Evolutionary conservation across 2,888 invertebrate species (phyloP), one percentile per base, ranked within the genome.

Genomic region (Lepidonotus clava): DNA sequence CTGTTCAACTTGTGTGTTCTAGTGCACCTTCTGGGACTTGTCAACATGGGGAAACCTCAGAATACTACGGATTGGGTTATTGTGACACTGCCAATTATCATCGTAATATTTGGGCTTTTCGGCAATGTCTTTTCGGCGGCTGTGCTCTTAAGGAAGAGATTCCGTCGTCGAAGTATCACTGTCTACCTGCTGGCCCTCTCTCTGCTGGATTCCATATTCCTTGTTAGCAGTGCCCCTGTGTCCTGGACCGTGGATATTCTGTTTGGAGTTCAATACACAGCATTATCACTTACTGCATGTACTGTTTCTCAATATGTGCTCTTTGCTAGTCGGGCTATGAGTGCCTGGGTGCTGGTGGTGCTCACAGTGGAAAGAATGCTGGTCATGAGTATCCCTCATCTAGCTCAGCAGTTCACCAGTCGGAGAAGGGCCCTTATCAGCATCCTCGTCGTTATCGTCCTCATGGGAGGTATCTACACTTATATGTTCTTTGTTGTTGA

Each of bases 91-190:
- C 71, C 71, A 18, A 11, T 38, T 4, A 71, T 34, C 71, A 71
- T 71, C 71, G 38, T 34, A 18, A 71, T 71, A 11, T 71, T 71
- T n/a, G 71, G 71, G 4, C 71, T 71, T 18, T 18, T 71, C 36
- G 71, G 71, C 36, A 71, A 71, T n/a, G n/a, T n/a, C 71, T 71
- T 71, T 18, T 71, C 71, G 5, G 71, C n/a, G 5, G 71, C 38
- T 2, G 71, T 71, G 1, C 71, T 71, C 36, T 38, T 71, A 5
- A 34, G 71, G 21, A 38, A 11, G 21, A 34, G 38, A 18, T 71
- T 71, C 38, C 34, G 71, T 11, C 18, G 24, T 11, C 71, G 71
- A 1, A 71, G 71, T 38, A 71, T 71, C 36, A 71, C 6, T 38
- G 14, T 71, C 71, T 71, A 71, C 38, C 71, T 71, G 8, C 34